phyloP scores from a whole-genome alignment of 2,797 vertebrate species.

The Myotis pilosus region DNA sequence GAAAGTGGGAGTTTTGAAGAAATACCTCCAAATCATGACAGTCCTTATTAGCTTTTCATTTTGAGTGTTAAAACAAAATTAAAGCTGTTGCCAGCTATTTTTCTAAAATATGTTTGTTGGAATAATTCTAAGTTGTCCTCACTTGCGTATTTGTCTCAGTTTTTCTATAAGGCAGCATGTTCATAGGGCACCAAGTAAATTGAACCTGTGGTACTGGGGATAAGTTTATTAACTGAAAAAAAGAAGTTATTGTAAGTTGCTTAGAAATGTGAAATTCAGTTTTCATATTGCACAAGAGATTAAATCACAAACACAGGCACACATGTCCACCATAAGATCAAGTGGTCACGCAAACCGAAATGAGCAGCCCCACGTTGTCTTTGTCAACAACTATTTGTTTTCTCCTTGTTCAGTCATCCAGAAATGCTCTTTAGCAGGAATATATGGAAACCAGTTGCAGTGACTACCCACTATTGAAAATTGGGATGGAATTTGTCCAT shows the following conservation, averaged over 20 bases:
- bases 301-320: neutral
- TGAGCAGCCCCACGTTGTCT: neutral
- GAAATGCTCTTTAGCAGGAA: slow-evolving; percentile 3
- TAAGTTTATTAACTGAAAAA: neutral
- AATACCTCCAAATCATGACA: neutral
- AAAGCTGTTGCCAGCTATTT: neutral
- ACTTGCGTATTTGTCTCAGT: neutral
- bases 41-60: slow-evolving; percentile 25
- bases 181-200: neutral
- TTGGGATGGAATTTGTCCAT: slow-evolving; percentile 13
- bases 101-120: neutral
- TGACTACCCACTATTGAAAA: slow-evolving; percentile 29
- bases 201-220: neutral
- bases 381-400: neutral
- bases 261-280: neutral
- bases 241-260: neutral
- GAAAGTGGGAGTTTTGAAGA: neutral
- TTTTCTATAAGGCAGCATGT: neutral
- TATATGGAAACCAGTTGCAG: neutral
- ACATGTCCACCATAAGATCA: neutral
- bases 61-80: neutral
- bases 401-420: neutral
- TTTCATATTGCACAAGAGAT: neutral
- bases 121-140: neutral
- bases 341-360: slow-evolving; percentile 1